Percentiles rank a stretch among this genome's conserved stretches.
phyloP scores from a whole-genome alignment of 2,113 vertebrate genomes.

The Merops nubicus region DNA sequence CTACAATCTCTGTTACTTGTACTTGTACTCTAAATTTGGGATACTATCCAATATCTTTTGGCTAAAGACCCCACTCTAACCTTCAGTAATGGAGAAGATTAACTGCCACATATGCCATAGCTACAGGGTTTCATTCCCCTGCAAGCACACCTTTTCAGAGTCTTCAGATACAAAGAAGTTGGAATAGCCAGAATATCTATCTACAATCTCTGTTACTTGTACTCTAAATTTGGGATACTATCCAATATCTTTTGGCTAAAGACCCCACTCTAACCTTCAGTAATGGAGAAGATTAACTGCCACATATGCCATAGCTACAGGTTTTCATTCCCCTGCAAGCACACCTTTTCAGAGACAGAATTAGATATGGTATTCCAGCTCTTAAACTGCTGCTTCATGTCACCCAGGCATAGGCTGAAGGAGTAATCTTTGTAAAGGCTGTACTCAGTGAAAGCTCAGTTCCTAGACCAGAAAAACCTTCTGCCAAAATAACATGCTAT shows the following conservation, averaged over 20 bases:
- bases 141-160: background rate
- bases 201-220: no score
- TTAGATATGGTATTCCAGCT: background rate
- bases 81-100: background rate
- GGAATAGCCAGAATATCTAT: fast-evolving
- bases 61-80: background rate
- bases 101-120: background rate
- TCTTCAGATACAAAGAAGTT: background rate
- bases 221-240: background rate
- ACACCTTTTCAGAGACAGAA: background rate
- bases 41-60: background rate
- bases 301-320: background rate
- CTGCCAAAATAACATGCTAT: background rate
- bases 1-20: no score
- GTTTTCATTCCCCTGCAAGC: background rate
- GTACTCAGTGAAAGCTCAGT: background rate
- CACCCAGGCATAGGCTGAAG: background rate
- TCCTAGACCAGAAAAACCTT: background rate
- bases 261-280: background rate
- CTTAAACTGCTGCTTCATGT: background rate
- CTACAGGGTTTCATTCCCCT: background rate
- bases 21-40: background rate
- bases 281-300: background rate
- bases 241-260: background rate
- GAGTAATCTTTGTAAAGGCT: background rate